Base-by-base conservation (phyloP, 2,888 invertebrate genomes). In the Lasioglossum figueresi region DNA sequence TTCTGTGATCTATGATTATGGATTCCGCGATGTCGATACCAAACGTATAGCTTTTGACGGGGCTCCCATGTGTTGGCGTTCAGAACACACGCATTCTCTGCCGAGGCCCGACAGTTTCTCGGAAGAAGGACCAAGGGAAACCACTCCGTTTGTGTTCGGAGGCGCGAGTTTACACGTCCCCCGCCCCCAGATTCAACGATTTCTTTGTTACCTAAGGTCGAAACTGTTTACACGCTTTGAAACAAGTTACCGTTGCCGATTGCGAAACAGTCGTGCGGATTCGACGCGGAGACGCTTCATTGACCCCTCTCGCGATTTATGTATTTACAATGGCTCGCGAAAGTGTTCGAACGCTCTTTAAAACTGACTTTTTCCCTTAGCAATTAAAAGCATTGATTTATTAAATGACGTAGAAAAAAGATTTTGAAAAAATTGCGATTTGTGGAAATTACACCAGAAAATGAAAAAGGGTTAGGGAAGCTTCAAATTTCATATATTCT, bases 1-100 rank as follows among this genome's bases (percentile, higher is more conserved):
- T 48, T 75, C 79, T 80, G 81, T 88, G 92, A 93, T 93, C 92
- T 93, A 92, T 90, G 92, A 93, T 93, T 92, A 93, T 93, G 90
- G 88, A 92, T 93, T 91, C 89, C 86, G 59, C 85, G 89, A 90
- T 83, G 83, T 85, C 87, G 88, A 87, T 88, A 84, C 79, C 88
- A 85, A 87, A 84, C 68, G 88, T 81, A 78, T 85, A 70, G 82
- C 86, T 81, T 88, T 85, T 86, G 82, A 80, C 63, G 80, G 16
- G 66, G 34, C 27, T 34, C 66, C 31, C 31, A 66, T 34, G 66
- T 31, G 66, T 34, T 4, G 19, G 48, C 31, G 43, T 66, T 19
- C 73, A 74, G 19, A 48, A 48, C 16, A 43, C 16, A 16, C 14
- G 74, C 34, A 70, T 76, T 83, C 76, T 76, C 76, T 76, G 70